Conservation (phyloP, 2,113 vertebrate genomes). For the Numenius arquata region DNA sequence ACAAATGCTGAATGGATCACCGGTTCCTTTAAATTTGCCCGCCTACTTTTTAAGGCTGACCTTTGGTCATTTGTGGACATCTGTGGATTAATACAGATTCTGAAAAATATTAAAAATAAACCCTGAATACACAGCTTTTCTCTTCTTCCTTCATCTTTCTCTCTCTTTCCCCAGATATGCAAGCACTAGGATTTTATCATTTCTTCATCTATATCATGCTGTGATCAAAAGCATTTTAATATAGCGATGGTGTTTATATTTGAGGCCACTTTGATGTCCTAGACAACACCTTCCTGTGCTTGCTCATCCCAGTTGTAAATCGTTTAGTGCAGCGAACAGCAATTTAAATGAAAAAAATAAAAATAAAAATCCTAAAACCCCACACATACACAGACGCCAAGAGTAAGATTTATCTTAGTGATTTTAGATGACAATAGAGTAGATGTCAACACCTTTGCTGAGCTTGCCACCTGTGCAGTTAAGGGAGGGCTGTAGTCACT, state of each 20-base stretch:
- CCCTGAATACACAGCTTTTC: neutral
- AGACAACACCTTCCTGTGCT: neutral
- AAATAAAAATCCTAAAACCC: neutral
- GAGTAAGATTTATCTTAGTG: neutral
- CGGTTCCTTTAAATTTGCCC: neutral
- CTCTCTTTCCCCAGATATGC: neutral
- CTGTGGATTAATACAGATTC: neutral
- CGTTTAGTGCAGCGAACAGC: neutral
- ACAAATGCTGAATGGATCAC: neutral
- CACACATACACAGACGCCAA: neutral
- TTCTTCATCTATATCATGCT: neutral
- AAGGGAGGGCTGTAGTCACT: neutral
- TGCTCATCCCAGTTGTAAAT: neutral
- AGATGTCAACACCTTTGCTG: neutral
- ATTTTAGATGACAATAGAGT: neutral
- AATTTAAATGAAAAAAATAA: neutral
- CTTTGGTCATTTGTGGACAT: neutral
- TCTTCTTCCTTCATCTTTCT: neutral
- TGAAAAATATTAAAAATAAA: neutral
- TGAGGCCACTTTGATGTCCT: neutral
- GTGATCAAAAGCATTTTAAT: slow-evolving; percentile 1
- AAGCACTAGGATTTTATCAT: neutral
- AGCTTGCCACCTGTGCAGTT: neutral
- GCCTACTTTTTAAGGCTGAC: neutral
- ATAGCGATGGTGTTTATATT: neutral